Base-by-base conservation (phyloP, 37 sponge, comb jelly and placozoan species). In the Mnemiopsis leidyi region DNA sequence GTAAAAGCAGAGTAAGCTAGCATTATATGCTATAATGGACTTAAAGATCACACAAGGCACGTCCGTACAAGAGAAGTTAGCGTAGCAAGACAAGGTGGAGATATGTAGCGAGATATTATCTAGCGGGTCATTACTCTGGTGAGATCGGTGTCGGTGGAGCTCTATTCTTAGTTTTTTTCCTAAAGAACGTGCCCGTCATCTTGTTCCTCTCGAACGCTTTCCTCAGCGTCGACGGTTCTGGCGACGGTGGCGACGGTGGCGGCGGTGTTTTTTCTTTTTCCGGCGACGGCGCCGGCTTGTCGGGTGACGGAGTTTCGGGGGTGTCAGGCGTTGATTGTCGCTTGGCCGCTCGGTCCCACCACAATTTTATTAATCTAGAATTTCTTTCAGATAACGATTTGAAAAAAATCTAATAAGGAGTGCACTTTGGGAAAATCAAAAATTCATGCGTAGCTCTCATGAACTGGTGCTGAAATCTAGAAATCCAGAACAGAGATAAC, bases 141-240 rank as follows among this genome's bases (percentile, higher is more conserved):
- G 61, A 13, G 13, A n/a, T n/a, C n/a, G 61, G 61, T 48, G 61
- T 5, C 13, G 61, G 9, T 48, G 32, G 36, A 9, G 36, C 20
- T 32, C 18, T 77, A 34, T 77, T 77, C 35, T 77, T 77, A 32
- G 79, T 34, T 77, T 77, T 77, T 32, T 77, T 77, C 36, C 79
- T 77, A 77, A 77, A 77, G 33, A 77, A 31, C 9, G 79, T 77
- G 9, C 79, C 79, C 32, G 35, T 77, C 79, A 77, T 26, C 36
- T 77, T 77, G 35, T 77, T 77, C 36, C 79, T 28, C 35, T 77
- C 79, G 32, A 77, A 77, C 35, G 79, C 79, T 36, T 32, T 32
- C 20, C 79, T 32, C 29, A 21, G 1, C 36, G 9, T 77, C 33
- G 26, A 31, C 1, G 32, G 1, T 32, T 32, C 79, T 25, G 73